Base-by-base conservation (phyloP, 2,113 vertebrate species). In the Vulpes vulpes region DNA sequence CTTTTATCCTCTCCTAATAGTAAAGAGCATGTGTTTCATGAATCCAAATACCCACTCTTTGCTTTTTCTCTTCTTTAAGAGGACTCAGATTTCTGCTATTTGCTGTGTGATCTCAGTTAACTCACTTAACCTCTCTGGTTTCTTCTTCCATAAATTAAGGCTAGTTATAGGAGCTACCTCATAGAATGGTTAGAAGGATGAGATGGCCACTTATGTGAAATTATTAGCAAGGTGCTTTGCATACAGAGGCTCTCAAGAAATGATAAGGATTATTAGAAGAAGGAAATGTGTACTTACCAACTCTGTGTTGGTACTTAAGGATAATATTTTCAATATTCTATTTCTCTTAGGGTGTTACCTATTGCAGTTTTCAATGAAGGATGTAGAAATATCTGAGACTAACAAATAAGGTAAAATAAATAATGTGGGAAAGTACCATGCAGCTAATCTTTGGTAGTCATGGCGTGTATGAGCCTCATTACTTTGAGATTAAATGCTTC, bases 181-280 rank as follows among this genome's bases (percentile, higher is more conserved):
- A 71, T 49, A 67, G 32, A 85, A 64, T 96, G 53, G 16, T 85
- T 79, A n/a, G 38, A 88, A 95, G n/a, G 38, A 93, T 96, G 86
- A 84, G 89, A 51, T 86, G 64, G 57, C 51, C 76, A 85, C 85
- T 91, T 32, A 73, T 76, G 1, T 97, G 71, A 94, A 95, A 91
- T 79, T 15, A 43, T 91, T 87, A 92, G 15, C 51, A 73, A 95
- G 62, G 22, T 96, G 9, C 14, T 0, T 32, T 55, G 23, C 38
- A 86, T 59, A 35, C 20, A 92, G 83, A 96, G 64, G 17, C 12
- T 43, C 65, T 85, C 30, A 76, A 71, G 35, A 96, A 87, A 32
- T 69, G 20, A 35, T 86, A 74, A 73, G 7, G 25, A 90, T 85
- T 67, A 57, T 81, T 91, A 64, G 38, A 43, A n/a, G 53, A 88